Evolutionary conservation across 2,888 invertebrate genomes (phyloP).

Genomic region (Drymonia ruficornis): DNA sequence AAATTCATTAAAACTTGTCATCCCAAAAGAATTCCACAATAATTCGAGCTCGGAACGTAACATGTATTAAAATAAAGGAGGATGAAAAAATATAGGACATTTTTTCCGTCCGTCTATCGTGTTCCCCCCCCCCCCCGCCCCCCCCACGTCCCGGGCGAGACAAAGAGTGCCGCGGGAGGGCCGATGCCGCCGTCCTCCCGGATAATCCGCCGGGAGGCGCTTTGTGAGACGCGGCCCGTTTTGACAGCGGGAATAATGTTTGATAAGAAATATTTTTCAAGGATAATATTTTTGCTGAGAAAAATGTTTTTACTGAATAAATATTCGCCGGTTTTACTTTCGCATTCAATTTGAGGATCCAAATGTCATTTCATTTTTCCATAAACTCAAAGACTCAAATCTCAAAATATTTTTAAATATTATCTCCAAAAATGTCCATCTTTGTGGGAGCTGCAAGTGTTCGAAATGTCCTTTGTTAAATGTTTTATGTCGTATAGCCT

Average conservation of each 20-base stretch:
- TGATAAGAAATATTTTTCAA: slow-evolving; percentile 46
- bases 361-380: neutral
- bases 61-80: slow-evolving; percentile 21
- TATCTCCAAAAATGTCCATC: too few relatives aligned
- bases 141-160: slow-evolving; percentile 27
- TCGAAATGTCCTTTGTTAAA: too few relatives aligned
- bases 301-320: slow-evolving; percentile 4
- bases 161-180: slow-evolving; percentile 41
- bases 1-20: slow-evolving; percentile 2
- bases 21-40: slow-evolving; percentile 5
- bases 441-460: too few relatives aligned
- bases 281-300: slow-evolving; percentile 6
- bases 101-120: slow-evolving; percentile 37
- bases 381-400: neutral
- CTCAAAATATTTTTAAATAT: too few relatives aligned
- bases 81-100: slow-evolving; percentile 32
- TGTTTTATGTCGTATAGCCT: too few relatives aligned
- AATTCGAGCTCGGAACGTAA: slow-evolving; percentile 16
- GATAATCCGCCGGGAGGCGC: slow-evolving; percentile 47
- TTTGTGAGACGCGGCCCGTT: slow-evolving; percentile 38
- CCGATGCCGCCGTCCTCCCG: slow-evolving; percentile 33
- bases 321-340: neutral
- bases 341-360: neutral
- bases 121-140: too few relatives aligned
- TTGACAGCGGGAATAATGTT: slow-evolving; percentile 54